Base-by-base conservation (phyloP, 2,888 invertebrate genomes). In the Clostera curtula region DNA sequence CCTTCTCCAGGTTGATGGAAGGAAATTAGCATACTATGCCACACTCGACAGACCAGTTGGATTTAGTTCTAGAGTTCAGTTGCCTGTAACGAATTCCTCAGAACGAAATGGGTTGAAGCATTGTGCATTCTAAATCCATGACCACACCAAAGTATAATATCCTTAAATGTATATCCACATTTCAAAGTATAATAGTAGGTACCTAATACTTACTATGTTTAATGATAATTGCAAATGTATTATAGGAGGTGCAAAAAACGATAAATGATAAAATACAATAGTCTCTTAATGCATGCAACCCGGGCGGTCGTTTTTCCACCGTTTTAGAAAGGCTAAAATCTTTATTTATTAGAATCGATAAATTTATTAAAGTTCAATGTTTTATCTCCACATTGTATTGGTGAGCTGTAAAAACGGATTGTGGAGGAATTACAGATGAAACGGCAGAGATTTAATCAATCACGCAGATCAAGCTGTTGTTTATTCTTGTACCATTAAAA, bases 301-400 rank as follows among this genome's bases (percentile, higher is more conserved):
- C 74, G 72, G 83, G 83, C 72, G 83, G 83, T 76, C 77, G 63
- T 83, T 83, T 83, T 83, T 80, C 58, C 62, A 58, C 55, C 54
- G 48, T 56, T 61, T 60, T 61, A 60, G 67, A 71, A 61, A 59
- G 61, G 56, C 69, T 71, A 56, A 77, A 80, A 82, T 80, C 82
- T 80, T 83, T 83, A 82, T 83, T 80, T 83, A 83, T 82, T 80
- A 80, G 80, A 70, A 71, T 66, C 71, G 58, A 68, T 70, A 76
- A 75, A 74, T 73, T 76, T 76, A 10, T 76, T 67, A 73, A 68
- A 63, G 56, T 59, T 49, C 42, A 50, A 58, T 69, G 68, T 73
- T 75, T 76, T 76, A 71, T 67, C 56, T 57, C 11, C 55, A 65
- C 69, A 71, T 70, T 70, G 62, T 67, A 65, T 60, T 65, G 63